Evolutionary conservation across 2,113 vertebrate genomes (phyloP).

Genomic region (Rhombomys opimus): DNA sequence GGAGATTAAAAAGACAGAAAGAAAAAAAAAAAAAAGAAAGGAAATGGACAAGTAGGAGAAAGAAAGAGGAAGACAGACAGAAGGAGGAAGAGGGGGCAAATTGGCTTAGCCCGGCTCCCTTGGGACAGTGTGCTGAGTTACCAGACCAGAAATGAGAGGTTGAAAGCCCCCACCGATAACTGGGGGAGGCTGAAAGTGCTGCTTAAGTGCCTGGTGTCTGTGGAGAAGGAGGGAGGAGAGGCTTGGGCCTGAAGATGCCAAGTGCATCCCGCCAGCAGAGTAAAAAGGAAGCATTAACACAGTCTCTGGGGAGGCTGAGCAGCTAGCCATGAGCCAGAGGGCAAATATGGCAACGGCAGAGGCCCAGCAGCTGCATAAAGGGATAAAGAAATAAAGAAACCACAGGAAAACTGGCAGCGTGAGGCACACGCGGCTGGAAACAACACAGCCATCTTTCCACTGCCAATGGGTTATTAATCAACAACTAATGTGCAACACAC

Average conservation of each 20-base stretch:
- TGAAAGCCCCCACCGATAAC: constrained; percentile 83
- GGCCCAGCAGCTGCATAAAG: constrained; percentile 75
- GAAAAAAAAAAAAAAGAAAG: background rate
- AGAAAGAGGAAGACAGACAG: constrained; percentile 76
- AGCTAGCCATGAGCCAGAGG: constrained; percentile 73
- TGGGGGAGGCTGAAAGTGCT: constrained; percentile 76
- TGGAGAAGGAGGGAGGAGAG: constrained; percentile 63
- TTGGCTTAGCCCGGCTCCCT: constrained; percentile 76
- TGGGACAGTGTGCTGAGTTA: constrained; percentile 73
- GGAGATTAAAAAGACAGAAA: background rate
- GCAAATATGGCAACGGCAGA: constrained; percentile 70
- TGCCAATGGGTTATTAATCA: constrained; percentile 26
- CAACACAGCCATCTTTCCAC: constrained; percentile 41
- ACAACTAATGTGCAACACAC: background rate
- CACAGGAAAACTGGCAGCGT: constrained; percentile 76
- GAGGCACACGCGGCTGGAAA: constrained; percentile 45
- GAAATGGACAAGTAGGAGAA: constrained; percentile 48
- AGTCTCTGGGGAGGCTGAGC: constrained; percentile 69
- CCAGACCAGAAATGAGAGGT: constrained; percentile 79
- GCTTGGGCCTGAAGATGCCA: constrained; percentile 58
- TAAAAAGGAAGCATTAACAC: constrained; percentile 81
- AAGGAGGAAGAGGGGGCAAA: constrained; percentile 68
- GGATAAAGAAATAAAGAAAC: constrained; percentile 68
- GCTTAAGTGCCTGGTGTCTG: constrained; percentile 73
- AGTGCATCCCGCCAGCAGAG: constrained; percentile 75